Evolutionary conservation across 2,113 vertebrate species (phyloP), one percentile per base, ranked within the genome.

Genomic region (Sturnus vulgaris): DNA sequence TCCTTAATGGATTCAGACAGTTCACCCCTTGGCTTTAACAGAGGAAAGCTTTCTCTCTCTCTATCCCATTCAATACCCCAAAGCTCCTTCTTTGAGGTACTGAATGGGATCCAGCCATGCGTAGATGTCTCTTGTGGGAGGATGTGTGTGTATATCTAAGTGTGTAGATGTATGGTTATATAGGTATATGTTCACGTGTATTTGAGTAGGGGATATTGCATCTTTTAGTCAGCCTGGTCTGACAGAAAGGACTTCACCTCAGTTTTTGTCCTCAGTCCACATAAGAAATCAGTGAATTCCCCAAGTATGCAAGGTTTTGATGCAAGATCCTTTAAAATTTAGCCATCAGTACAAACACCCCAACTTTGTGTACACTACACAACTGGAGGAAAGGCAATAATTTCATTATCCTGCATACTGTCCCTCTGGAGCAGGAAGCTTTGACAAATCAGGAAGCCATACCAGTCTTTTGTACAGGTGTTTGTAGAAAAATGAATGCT

Each of bases 1-100:
- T 95, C 84, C 52, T 77, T 93, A 92, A 93, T 90, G 75, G 44
- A 73, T 92, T 90, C 75, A 85, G 72, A 83, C 76, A 86, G 72
- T 60, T 93, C 9, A 11, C 55, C 39, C 22, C 52, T 90, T 77
- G 47, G 68, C 63, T 94, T 81, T 88, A 78, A 47, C 23, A 78
- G 63, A 70, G 39, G 22, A 90, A 92, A 90, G 30, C 42, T 46
- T 35, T 28, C 49, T 65, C 15, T 93, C 61, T 68, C n/a, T 53
- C n/a, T 49, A 8, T 64, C 47, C 47, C 24, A 23, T 64, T 53
- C 31, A 78, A 22, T 52, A 64, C 31, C 37, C 47, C 31, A 44
- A 16, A 79, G 39, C 59, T 77, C 50, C 55, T 71, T 56, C 35
- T 69, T 52, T 31, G 22, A 25, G 30, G 2, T 61, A 44, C 59